A percentile compares a stretch with the other conserved stretches of the same genome.
Conservation (phyloP, 37 sponge, comb jelly and placozoan genomes). For the Corticium candelabrum region DNA sequence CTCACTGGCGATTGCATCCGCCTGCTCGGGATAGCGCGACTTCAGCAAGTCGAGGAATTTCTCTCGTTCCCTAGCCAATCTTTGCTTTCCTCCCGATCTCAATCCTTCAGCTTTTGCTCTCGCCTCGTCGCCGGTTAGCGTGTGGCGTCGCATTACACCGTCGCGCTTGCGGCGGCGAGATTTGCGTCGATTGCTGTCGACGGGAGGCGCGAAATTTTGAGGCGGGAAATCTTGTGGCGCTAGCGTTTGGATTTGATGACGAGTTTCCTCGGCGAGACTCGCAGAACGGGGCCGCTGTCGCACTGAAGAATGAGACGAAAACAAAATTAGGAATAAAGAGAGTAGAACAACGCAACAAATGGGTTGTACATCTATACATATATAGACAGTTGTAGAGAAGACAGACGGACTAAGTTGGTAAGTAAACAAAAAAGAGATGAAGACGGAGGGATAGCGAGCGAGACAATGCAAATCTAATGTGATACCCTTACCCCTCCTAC, state of each 20-base stretch:
- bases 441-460: background rate
- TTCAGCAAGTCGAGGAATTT: background rate
- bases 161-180: background rate
- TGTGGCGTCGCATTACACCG: background rate
- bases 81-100: background rate
- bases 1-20: background rate
- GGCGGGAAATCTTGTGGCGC: too few species aligned
- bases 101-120: background rate
- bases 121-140: background rate
- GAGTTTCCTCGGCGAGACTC: too few species aligned
- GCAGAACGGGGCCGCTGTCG: too few species aligned
- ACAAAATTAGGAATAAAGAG: too few species aligned
- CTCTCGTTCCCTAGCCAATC: background rate
- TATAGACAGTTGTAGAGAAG: background rate
- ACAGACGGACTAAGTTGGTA: background rate
- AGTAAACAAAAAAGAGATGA: background rate
- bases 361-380: too few species aligned
- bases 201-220: too few species aligned
- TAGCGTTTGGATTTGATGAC: too few species aligned
- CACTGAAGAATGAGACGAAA: too few species aligned
- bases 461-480: too few species aligned
- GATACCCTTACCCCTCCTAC: too few species aligned
- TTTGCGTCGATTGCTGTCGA: background rate
- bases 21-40: background rate
- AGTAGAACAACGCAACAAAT: too few species aligned